These are phyloP conservation scores for Vicugna pacos DNA, from an alignment of 2,113 vertebrate genomes.

Conservation along the genomic window DNA sequence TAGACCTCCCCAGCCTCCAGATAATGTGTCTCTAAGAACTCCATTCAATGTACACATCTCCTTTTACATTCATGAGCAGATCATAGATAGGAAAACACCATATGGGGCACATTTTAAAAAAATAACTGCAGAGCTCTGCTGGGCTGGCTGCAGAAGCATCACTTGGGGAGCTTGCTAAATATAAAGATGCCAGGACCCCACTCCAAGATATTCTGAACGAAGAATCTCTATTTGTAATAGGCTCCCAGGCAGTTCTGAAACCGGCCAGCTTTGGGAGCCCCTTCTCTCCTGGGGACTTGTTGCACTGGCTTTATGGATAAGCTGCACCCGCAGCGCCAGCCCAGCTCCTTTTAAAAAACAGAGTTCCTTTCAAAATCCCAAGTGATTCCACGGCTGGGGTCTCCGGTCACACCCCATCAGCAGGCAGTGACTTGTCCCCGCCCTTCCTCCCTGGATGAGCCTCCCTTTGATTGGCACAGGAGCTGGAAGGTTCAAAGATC, in stretches of 20 bases:
- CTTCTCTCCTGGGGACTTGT: neutral
- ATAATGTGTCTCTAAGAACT: neutral
- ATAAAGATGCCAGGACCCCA: neutral
- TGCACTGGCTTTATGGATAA: neutral
- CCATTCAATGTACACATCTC: neutral
- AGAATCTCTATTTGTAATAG: neutral
- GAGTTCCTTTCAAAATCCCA: neutral
- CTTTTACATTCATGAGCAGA: neutral
- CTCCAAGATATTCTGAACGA: neutral
- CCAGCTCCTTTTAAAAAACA: neutral
- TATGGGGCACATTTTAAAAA: neutral
- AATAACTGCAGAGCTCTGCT: neutral
- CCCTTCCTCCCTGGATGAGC: neutral
- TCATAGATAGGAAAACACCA: neutral
- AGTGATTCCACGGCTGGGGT: neutral
- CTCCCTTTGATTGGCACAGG: slow-evolving; percentile 3
- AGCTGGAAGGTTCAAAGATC: neutral
- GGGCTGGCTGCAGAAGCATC: neutral
- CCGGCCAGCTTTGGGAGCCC: neutral
- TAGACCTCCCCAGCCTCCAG: neutral
- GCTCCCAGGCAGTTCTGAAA: neutral
- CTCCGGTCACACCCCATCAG: neutral
- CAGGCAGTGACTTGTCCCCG: neutral
- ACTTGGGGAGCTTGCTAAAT: neutral
- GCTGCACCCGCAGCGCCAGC: neutral